These are phyloP conservation scores for Cephalopachus bancanus DNA, from an alignment of 2,797 vertebrate genomes.

Conservation along the genomic window DNA sequence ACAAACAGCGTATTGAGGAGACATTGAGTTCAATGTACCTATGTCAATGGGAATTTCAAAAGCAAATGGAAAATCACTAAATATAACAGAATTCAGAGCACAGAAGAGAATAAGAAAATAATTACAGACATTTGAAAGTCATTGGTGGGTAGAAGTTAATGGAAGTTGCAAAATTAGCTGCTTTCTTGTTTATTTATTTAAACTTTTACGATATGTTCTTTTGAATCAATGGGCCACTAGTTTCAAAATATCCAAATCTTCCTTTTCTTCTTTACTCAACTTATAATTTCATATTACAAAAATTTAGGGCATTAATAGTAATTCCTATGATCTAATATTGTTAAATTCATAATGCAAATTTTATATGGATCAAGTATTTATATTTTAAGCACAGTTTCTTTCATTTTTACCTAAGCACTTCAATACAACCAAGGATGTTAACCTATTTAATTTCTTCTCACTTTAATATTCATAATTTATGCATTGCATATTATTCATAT, in stretches of 20 bases:
- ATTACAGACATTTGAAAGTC: not conserved
- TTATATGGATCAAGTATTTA: not conserved
- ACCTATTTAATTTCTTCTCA: not conserved
- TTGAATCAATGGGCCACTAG: not conserved
- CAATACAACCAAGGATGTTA: not conserved
- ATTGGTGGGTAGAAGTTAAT: not conserved
- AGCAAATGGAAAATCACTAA: not conserved
- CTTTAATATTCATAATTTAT: constrained; percentile 1
- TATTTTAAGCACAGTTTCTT: not conserved
- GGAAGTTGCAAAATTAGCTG: not conserved
- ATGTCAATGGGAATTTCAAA: not conserved
- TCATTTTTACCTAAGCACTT: not conserved
- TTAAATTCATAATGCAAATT: not conserved
- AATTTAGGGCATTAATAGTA: not conserved
- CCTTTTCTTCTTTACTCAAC: not conserved
- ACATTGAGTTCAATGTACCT: not conserved
- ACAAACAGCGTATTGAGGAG: not conserved
- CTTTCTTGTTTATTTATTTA: not conserved
- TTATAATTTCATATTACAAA: not conserved
- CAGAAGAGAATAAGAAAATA: not conserved
- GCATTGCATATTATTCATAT: not conserved
- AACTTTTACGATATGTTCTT: not conserved
- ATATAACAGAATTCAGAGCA: not conserved
- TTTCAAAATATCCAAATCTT: not conserved
- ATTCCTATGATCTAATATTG: constrained; percentile 1